Base-by-base conservation (phyloP, 1,140 invertebrate genomes). In the Lethrus apterus region DNA sequence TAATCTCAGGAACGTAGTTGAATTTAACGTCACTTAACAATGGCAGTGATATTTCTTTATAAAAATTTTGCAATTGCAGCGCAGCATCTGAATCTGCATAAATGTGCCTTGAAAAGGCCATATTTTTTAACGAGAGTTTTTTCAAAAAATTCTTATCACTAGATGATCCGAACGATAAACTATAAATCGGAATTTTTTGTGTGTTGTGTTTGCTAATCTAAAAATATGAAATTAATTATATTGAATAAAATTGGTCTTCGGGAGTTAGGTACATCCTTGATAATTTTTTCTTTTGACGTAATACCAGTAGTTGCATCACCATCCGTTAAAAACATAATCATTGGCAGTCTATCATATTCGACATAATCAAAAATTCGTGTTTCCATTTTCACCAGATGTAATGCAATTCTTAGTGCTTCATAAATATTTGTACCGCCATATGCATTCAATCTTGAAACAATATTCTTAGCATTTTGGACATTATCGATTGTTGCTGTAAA, bases 271-370 rank as follows among this genome's bases (percentile, higher is more conserved):
- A 42, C 40, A 14, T 42, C 20, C 10, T 21, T 15, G n/a, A 42
- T 30, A 13, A 42, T 42, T 42, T 42, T 14, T 3, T 31, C 26
- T 3, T 21, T 26, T 8, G 3, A 3, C 3, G 11, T 29, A 3
- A 38, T 11, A 9, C 35, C 35, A 29, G 18, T 19, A 4, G 40
- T 42, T n/a, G 40, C 23, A 4, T 42, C 40, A 7, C 40, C 40
- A 19, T 42, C 40, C 2, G 40, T 42, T 31, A 42, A 42, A 42
- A 42, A 42, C 17, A 42, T 18, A 4, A 42, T 17, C 40, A 42
- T 29, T 13, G 40, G 40, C 18, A 29, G 40, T 3, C 9, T 14
- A 10, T 9, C 9, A 7, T 17, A 10, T 3, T 17, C 8, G 15
- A 8, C 40, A 5, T 20, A 2, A 29, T 42, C 30, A 11, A 17